phyloP scores from a whole-genome alignment of 2,797 vertebrate species.

The Ciconia nigra region DNA sequence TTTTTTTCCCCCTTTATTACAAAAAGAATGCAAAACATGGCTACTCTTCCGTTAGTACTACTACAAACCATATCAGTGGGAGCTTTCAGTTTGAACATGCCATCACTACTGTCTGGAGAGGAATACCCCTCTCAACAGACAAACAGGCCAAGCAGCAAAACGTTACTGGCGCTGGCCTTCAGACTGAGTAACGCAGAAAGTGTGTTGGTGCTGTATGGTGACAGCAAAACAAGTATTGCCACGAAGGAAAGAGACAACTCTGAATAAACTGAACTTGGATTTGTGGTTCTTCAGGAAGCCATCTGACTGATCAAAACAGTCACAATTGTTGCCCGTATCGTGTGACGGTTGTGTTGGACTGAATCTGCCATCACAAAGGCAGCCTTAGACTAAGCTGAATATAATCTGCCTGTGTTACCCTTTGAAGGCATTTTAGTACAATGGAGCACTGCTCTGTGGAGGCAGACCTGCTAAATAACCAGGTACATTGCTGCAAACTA shows the following conservation, averaged over 20 bases:
- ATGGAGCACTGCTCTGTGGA: neutral
- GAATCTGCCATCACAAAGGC: neutral
- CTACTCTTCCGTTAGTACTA: rapidly evolving
- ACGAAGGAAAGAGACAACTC: neutral
- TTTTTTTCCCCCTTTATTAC: neutral
- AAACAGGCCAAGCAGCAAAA: neutral
- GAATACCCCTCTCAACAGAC: no score
- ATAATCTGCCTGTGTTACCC: neutral
- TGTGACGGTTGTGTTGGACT: neutral
- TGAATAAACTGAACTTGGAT: neutral
- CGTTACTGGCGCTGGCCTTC: no score
- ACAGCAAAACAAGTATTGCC: neutral
- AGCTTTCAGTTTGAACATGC: rapidly evolving
- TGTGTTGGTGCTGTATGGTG: rapidly evolving
- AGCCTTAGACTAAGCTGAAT: neutral
- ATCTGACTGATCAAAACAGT: neutral
- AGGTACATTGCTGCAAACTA: neutral
- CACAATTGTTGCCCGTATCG: rapidly evolving
- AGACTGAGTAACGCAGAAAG: neutral
- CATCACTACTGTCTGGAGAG: neutral
- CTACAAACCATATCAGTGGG: neutral
- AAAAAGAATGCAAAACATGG: neutral
- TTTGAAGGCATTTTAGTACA: neutral
- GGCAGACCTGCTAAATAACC: neutral
- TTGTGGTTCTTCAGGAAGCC: neutral